Evolutionary conservation across 2,797 vertebrate species (phyloP).

Genomic region (Hafferia zeledoni): DNA sequence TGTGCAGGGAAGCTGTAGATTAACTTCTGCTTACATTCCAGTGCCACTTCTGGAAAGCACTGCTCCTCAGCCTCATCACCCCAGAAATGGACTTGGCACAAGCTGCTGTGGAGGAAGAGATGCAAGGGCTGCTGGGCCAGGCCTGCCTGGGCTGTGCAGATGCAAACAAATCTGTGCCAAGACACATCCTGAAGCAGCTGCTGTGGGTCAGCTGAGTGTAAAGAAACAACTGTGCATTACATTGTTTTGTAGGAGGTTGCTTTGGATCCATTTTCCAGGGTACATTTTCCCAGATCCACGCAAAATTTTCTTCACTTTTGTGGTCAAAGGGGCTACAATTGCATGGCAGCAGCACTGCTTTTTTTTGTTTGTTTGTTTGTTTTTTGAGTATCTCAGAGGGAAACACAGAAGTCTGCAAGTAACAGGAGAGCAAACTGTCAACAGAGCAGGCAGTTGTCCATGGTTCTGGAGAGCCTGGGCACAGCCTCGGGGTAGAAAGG

Average conservation of each 20-base stretch:
- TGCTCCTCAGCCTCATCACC: not conserved
- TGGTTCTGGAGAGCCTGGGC: not conserved
- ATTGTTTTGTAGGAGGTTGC: not conserved
- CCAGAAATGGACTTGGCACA: not conserved
- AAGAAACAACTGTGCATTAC: not conserved
- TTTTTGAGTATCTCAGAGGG: not conserved
- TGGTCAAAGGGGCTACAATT: not conserved
- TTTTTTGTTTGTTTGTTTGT: not conserved
- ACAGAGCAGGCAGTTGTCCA: not conserved
- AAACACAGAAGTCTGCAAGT: not conserved
- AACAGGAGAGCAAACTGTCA: not conserved
- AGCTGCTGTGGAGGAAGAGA: not conserved
- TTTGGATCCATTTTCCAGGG: not conserved
- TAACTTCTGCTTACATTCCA: not conserved
- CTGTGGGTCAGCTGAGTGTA: not conserved
- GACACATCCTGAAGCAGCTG: not conserved
- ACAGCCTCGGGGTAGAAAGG: not conserved
- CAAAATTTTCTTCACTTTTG: not conserved
- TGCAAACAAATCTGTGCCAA: not conserved
- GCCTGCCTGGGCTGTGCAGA: not conserved
- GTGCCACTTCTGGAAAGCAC: not conserved
- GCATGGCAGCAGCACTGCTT: not conserved
- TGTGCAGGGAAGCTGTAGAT: not conserved
- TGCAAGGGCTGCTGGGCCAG: not conserved
- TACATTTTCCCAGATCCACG: not conserved